Evolutionary conservation across 2,113 vertebrate species (phyloP).

Genomic region (Neolamprologus devosi): DNA sequence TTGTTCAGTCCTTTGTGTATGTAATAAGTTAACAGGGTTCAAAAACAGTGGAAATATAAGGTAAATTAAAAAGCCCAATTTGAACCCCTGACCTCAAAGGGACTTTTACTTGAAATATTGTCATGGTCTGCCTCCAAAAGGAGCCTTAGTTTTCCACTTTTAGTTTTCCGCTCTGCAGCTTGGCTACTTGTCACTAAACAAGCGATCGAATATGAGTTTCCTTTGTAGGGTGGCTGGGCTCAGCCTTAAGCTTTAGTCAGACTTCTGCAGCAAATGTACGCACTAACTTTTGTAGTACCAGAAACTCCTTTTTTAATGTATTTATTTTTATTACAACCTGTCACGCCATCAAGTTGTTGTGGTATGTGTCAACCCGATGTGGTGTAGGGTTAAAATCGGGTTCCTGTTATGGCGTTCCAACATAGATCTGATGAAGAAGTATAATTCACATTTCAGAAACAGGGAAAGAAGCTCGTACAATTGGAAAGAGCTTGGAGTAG

Average conservation of each 20-base stretch:
- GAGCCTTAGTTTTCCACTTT: background rate
- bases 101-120: background rate
- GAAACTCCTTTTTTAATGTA: background rate
- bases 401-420: background rate
- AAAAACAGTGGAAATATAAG: background rate
- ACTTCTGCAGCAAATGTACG: background rate
- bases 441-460: background rate
- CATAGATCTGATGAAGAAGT: background rate
- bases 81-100: background rate
- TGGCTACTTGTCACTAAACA: background rate
- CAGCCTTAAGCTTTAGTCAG: background rate
- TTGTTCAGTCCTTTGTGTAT: fast-evolving
- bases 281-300: background rate
- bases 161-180: background rate
- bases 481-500: background rate
- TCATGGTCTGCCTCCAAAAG: background rate
- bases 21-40: background rate
- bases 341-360: background rate
- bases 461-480: background rate
- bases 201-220: background rate
- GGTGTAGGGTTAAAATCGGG: fast-evolving
- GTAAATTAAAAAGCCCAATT: background rate
- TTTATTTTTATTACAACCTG: background rate
- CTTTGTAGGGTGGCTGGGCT: background rate
- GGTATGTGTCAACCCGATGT: background rate